Evolutionary conservation across 2,797 vertebrate species (phyloP).

Genomic region (Pachyuromys duprasi): DNA sequence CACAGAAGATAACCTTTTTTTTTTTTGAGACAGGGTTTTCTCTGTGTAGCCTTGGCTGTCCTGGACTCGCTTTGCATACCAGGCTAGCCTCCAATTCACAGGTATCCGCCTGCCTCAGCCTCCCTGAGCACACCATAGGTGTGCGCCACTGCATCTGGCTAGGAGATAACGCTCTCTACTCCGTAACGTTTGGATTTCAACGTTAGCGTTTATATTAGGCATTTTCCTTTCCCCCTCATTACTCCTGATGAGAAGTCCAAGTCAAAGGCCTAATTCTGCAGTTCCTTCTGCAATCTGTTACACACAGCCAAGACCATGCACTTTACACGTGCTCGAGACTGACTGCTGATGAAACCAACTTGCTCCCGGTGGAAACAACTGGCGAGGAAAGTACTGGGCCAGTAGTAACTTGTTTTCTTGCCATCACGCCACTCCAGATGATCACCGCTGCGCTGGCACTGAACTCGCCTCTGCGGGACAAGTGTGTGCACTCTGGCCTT

Average conservation of each 20-base stretch:
- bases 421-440: neutral
- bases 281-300: neutral
- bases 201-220: neutral
- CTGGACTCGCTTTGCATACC: too few relatives aligned
- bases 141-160: too few relatives aligned
- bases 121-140: too few relatives aligned
- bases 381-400: constrained; percentile 36
- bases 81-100: too few relatives aligned
- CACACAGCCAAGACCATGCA: constrained; percentile 23
- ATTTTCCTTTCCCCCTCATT: neutral
- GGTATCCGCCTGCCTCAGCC: too few relatives aligned
- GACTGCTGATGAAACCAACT: constrained; percentile 10
- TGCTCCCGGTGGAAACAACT: neutral
- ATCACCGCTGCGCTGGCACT: neutral
- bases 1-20: constrained; percentile 3
- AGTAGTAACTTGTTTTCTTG: constrained; percentile 10
- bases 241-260: neutral
- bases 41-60: too few relatives aligned
- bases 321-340: constrained; percentile 28
- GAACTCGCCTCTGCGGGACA: neutral
- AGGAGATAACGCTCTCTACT: neutral
- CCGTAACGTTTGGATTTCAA: neutral
- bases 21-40: too few relatives aligned
- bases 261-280: constrained; percentile 43
- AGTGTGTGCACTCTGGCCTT: neutral